These are phyloP conservation scores for Sabellastarte sp. DNA, from an alignment of 2,888 invertebrate species.

Conservation along the genomic window DNA sequence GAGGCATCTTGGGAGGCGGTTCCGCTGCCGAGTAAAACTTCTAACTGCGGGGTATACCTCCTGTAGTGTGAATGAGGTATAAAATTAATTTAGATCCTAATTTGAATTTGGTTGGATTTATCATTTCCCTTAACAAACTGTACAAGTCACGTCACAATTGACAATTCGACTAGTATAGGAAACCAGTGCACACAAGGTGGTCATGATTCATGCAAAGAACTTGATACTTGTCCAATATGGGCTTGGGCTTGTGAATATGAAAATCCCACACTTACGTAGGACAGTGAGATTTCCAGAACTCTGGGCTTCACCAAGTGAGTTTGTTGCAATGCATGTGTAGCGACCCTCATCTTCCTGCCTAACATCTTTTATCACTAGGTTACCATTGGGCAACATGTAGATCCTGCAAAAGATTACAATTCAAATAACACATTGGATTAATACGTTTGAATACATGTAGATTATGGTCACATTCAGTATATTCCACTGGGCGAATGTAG, in stretches of 20 bases:
- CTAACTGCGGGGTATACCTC: too few relatives aligned
- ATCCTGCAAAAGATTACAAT: slow-evolving; percentile 11
- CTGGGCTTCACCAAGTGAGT: slow-evolving; percentile 37
- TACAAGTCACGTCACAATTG: too few relatives aligned
- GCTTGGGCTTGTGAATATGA: background rate
- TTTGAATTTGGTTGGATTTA: too few relatives aligned
- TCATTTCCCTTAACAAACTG: too few relatives aligned
- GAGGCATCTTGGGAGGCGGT: too few relatives aligned
- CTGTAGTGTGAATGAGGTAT: too few relatives aligned
- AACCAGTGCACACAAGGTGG: too few relatives aligned
- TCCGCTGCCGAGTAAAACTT: too few relatives aligned
- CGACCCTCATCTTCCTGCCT: slow-evolving; percentile 79
- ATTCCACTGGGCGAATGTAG: background rate
- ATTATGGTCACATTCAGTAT: too few relatives aligned
- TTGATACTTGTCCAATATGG: background rate
- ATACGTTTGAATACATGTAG: too few relatives aligned
- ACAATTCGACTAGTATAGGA: too few relatives aligned
- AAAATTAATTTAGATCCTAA: too few relatives aligned
- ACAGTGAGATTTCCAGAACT: slow-evolving; percentile 38
- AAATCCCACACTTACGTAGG: slow-evolving; percentile 38
- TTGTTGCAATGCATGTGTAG: slow-evolving; percentile 74
- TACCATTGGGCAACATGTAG: slow-evolving; percentile 52
- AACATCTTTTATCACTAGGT: slow-evolving; percentile 72
- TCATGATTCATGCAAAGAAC: background rate
- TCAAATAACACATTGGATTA: background rate